Base-by-base conservation (phyloP, 2,888 invertebrate species). In the Imbricaverruca yamaguchii region DNA sequence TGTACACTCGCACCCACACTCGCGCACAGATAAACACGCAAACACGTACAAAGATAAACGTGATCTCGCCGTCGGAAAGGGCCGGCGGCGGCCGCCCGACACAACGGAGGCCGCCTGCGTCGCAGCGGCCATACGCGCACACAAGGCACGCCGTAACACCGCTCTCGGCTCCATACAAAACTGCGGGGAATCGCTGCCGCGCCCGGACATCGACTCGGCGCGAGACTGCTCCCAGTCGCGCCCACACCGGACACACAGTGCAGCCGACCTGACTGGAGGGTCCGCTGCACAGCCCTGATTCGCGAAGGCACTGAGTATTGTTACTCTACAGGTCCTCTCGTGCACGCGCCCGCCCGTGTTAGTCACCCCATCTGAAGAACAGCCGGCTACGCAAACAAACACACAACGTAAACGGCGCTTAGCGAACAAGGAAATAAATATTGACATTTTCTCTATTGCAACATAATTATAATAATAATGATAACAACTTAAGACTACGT, bases 401-500 rank as follows among this genome's bases (percentile, higher is more conserved):
- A 23, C 25, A 69, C 39, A 39, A 69, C 23, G 53, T 18, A 21
- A 23, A 74, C 53, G 53, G 23, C 53, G 74, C 74, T 53, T 53
- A 18, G 74, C 74, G 55, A 74, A 55, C 53, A 69, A 74, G 53
- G 55, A 55, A 74, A 74, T 74, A 74, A 74, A 74, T 74, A 74
- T 55, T 53, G 55, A 55, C 55, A 55, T 55, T 53, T 21, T 55
- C 21, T 6, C 74, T 74, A 74, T 55, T 55, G 53, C 18, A 74
- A 74, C 53, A 18, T 21, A 74, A 74, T 55, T 55, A 53, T 18
- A 53, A 53, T 74, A 74, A 74, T 21, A 74, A 74, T 74, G 69
- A 74, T 55, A 74, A 74, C 74, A 74, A 74, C 74, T 74, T 55
- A 74, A 10, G 74, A 21, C 18, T 67, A 65, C 61, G 53, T 82